Evolutionary conservation across 2,113 vertebrate species (phyloP).

Genomic region (Gopherus evgoodei): DNA sequence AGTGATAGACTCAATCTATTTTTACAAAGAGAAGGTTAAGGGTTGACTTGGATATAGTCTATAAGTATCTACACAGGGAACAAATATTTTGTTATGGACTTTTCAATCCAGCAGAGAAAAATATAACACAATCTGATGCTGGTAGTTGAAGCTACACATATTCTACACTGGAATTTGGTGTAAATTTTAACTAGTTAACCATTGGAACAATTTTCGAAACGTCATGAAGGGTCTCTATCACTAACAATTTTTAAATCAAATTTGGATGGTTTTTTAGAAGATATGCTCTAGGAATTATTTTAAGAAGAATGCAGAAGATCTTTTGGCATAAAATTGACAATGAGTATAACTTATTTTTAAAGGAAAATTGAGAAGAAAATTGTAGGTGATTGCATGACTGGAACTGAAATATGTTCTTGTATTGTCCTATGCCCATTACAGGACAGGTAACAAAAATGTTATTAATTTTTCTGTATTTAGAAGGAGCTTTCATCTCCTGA

Average conservation of each 20-base stretch:
- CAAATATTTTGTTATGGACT: neutral
- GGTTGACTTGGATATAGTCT: neutral
- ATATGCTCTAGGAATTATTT: neutral
- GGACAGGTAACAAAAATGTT: constrained; percentile 69
- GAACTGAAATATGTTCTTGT: constrained; percentile 48
- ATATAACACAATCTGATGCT: neutral
- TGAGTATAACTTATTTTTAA: constrained; percentile 59
- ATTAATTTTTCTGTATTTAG: constrained; percentile 80
- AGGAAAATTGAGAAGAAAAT: constrained; percentile 61
- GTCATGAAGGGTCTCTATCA: neutral
- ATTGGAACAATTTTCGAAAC: neutral
- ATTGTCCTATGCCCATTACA: constrained; percentile 54
- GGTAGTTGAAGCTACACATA: neutral
- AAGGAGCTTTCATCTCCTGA: constrained; percentile 97
- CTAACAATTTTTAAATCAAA: neutral
- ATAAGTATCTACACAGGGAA: neutral
- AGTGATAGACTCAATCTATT: neutral
- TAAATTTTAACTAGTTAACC: neutral
- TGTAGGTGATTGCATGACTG: constrained; percentile 45
- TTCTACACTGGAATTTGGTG: neutral
- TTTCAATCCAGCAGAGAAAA: neutral
- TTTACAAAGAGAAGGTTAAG: neutral
- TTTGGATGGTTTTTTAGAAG: neutral
- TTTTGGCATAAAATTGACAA: constrained; percentile 29
- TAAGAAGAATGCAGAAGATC: constrained; percentile 8